Base-by-base conservation (phyloP, 2,113 vertebrate genomes). In the Zootoca vivipara region DNA sequence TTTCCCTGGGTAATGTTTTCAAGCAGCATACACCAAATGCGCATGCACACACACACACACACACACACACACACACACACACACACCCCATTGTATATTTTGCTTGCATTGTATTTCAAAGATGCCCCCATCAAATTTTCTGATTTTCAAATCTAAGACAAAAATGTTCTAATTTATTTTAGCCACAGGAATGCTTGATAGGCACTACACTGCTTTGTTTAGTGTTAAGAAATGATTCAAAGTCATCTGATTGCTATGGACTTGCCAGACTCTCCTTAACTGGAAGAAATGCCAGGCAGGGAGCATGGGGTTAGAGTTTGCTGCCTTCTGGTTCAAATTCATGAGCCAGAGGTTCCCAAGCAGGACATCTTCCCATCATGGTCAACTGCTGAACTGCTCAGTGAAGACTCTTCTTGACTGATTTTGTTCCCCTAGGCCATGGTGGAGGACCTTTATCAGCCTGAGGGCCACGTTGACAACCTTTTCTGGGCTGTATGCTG, bases 101-200 rank as follows among this genome's bases (percentile, higher is more conserved):
- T 94, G 91, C 93, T 94, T 92, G 91, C 93, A 91, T 95, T 93
- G 94, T 94, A 95, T 93, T 91, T 92, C 93, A 94, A 93, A 94
- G 92, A 91, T 92, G 15, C 92, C 93, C 91, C 56, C 18, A 28
- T 5, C 42, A 15, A 52, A 33, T 26, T 3, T 40, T 83, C 89
- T 52, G 91, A 89, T 92, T 94, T 93, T 93, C 93, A 93, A 94
- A 78, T 92, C 91, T 93, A 93, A 77, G 90, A 90, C 93, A 93
- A 94, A 94, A 94, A 94, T 10, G 89, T 62, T 94, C 83, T 92
- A 91, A 96, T 95, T 94, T 94, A 94, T 94, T 95, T 95, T 91
- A 94, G 94, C 92, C 18, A 83, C 92, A 92, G 90, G 85, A 92
- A 94, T 46, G 46, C 10, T 46, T 46, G 46, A 62, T 56, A 4